Evolutionary conservation across 2,797 vertebrate species (phyloP), one percentile per base, ranked within the genome.

Genomic region (Pseudochaenichthys georgianus): DNA sequence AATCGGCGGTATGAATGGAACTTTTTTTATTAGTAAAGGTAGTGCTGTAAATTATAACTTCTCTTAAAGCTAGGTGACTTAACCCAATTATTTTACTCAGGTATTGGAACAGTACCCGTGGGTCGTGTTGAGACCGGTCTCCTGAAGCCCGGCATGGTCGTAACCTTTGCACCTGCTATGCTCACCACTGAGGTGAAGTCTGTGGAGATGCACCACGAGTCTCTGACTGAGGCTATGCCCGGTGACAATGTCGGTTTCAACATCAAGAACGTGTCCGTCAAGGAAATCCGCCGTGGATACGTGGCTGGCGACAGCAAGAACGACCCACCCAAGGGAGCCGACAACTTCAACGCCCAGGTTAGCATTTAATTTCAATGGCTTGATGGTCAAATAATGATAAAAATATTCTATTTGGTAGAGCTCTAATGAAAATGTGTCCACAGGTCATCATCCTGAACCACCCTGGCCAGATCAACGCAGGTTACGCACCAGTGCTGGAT

Each of bases 201-300:
- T 9, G 95, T 96, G 77, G 95, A 95, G 83, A 96, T 96, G 95
- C 95, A 96, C 86, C 95, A 96, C 61, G 95, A 95, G 89, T 87
- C 93, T 71, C 86, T 96, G 81, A 9, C 77, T 0, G 95, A 95
- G 77, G 95, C 95, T 41, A 5, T 90, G 13, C 95, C 95, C 0
- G 95, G 95, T 1, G 95, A 96, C 90, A 96, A 96, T 3, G 92
- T 96, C 0, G 95, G 95, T n/a, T 96, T 96, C 89, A 96, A 96
- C 47, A 60, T 96, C 65, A 96, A 96, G 92, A 96, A 96, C 60
- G 95, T 96, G 54, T 96, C 95, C 0, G 94, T 95, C 48, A 96
- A 96, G 87, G 95, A 96, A 54, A 94, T 96, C 73, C 93, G 93
- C 23, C 91, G 94, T 77, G 96, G 95, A 55, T 93, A 94, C 11